A percentile compares a stretch with the other conserved stretches of the same genome.
Conservation (phyloP, 2,888 invertebrate species). For the Drosophila buzzatii region DNA sequence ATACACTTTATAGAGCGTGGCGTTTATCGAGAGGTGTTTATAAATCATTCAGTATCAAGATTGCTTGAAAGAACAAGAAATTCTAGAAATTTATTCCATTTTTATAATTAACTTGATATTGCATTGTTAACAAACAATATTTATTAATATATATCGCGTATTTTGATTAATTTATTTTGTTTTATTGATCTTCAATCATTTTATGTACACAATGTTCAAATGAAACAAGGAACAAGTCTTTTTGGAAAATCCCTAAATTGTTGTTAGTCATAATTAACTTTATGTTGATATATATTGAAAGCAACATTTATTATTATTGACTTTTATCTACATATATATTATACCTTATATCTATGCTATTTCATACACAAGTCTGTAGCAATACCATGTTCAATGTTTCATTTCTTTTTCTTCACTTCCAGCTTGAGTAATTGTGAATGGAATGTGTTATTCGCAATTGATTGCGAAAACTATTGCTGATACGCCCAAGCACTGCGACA, state of each 20-base stretch:
- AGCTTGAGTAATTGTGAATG: not conserved
- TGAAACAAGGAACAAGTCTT: no score
- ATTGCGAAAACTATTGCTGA: slow-evolving; percentile 1
- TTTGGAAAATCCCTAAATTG: no score
- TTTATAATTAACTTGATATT: not conserved
- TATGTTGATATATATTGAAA: no score
- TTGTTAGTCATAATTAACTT: no score
- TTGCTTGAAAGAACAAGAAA: not conserved
- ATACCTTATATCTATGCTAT: not conserved
- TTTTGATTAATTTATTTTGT: not conserved
- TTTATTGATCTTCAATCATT: no score
- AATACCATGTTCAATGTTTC: not conserved
- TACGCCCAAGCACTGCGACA: not conserved
- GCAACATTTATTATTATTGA: not conserved
- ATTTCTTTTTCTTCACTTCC: not conserved
- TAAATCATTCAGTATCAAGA: not conserved
- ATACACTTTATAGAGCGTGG: not conserved
- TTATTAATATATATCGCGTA: not conserved
- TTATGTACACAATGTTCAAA: no score
- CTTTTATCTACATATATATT: no score
- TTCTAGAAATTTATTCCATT: no score
- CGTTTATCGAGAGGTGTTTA: not conserved
- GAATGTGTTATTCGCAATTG: not conserved
- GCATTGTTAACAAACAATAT: not conserved
- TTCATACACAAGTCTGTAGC: no score